Conservation (phyloP, 2,888 invertebrate species). For the Apoda limacodes region DNA sequence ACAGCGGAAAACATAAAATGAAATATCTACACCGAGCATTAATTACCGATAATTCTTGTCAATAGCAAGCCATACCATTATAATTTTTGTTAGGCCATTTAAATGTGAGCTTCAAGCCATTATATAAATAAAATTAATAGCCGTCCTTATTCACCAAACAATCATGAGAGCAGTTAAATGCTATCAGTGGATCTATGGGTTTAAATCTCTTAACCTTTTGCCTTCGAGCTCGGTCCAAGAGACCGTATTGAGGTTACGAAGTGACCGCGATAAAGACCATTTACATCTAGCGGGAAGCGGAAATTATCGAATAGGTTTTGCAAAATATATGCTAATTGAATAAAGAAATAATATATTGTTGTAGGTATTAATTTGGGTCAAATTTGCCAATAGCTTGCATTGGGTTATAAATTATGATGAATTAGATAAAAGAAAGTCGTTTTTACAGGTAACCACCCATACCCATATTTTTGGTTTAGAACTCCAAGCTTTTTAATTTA, state of each 20-base stretch:
- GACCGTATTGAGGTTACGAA: constrained; percentile 27
- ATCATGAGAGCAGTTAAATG: constrained; percentile 59
- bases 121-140: constrained; percentile 60
- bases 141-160: constrained; percentile 49
- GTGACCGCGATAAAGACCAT: constrained; percentile 27
- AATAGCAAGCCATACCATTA: constrained; percentile 47
- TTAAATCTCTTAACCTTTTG: constrained; percentile 64
- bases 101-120: constrained; percentile 51
- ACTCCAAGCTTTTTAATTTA: too few relatives aligned
- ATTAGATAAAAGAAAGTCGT: too few relatives aligned
- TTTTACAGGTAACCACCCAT: too few relatives aligned
- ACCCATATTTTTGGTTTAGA: too few relatives aligned
- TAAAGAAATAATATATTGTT: too few relatives aligned
- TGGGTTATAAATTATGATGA: too few relatives aligned
- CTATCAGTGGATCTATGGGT: constrained; percentile 62
- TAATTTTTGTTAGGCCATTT: constrained; percentile 51
- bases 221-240: constrained; percentile 51
- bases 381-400: too few relatives aligned
- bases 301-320: too few relatives aligned
- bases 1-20: constrained; percentile 22
- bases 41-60: constrained; percentile 35
- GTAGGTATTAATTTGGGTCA: too few relatives aligned
- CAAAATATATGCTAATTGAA: too few relatives aligned
- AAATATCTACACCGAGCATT: constrained; percentile 32
- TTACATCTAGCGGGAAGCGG: constrained; percentile 28